phyloP scores from a whole-genome alignment of 2,888 invertebrate genomes.

The Lypha dubia region DNA sequence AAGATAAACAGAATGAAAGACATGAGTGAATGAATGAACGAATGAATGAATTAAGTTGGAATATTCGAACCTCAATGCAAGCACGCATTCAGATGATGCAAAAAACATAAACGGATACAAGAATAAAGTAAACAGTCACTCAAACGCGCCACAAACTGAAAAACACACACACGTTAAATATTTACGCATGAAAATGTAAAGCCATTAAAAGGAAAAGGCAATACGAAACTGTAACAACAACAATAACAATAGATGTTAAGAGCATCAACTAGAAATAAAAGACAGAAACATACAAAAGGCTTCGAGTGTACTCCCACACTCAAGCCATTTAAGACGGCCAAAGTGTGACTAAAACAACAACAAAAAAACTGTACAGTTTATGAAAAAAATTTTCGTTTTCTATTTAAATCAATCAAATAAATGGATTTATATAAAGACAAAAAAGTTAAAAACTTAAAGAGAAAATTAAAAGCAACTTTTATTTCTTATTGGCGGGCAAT shows the following conservation, averaged over 20 bases:
- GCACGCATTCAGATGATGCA: not conserved
- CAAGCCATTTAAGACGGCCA: not conserved
- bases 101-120: slow-evolving; percentile 14
- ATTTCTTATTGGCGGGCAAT: slow-evolving; percentile 1
- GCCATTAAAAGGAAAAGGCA: slow-evolving; percentile 48
- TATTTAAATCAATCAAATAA: slow-evolving; percentile 61
- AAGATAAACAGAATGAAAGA: slow-evolving; percentile 41
- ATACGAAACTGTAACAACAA: slow-evolving; percentile 49
- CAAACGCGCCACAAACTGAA: slow-evolving; percentile 29
- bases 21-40: slow-evolving; percentile 25
- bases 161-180: not conserved
- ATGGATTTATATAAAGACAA: slow-evolving; percentile 60
- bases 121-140: slow-evolving; percentile 30
- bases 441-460: not conserved
- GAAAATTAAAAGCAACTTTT: not conserved
- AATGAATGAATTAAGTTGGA: slow-evolving; percentile 34
- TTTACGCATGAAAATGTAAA: not conserved
- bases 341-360: slow-evolving; percentile 1
- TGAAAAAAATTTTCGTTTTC: slow-evolving; percentile 10
- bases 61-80: slow-evolving; percentile 14
- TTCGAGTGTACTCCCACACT: not conserved
- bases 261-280: slow-evolving; percentile 24
- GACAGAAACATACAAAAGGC: slow-evolving; percentile 6
- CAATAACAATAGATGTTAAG: slow-evolving; percentile 61
- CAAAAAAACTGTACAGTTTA: not conserved